Evolutionary conservation across 2,113 vertebrate species (phyloP), one percentile per base, ranked within the genome.

Genomic region (Xenotilapia leptura): DNA sequence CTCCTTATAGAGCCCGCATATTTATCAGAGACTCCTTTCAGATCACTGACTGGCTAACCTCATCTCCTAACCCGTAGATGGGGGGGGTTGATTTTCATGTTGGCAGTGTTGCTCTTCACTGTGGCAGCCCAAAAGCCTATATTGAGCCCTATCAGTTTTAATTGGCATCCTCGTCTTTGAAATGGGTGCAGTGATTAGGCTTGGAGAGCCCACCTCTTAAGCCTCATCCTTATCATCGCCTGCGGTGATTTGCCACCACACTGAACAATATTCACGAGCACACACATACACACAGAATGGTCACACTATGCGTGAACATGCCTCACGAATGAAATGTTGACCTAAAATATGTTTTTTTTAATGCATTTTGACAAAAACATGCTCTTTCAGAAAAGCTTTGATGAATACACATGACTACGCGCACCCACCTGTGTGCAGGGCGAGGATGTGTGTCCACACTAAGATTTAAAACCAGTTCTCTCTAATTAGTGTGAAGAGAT

Each of bases 131-230:
- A 62, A 93, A 95, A 95, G 92, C 94, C 90, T 89, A 79, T 91
- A 94, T 94, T 95, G 95, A 96, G 96, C 92, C 94, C 90, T 89
- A 93, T 94, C 95, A 90, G 36, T 94, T 96, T 96, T 96, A 96
- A 96, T 96, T 96, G 95, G 94, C 88, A 42, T 87, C 85, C 89
- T 94, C 55, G 81, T 88, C 93, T 95, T 96, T 95, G 95, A 96
- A 96, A 95, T 94, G 91, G 88, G 51, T 87, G 86, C 87, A 82
- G 93, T 95, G 94, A 95, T 96, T 95, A 96, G 92, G 70, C 86
- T 82, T 80, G 80, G 88, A 90, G 93, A 94, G 88, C 89, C 86
- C 83, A 36, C 83, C 80, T 86, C 88, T 86, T 94, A 94, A 96
- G 92, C 92, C 91, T 89, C 89, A 93, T 94, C 87, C 93, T 95